These are phyloP conservation scores for Xerus rutilus DNA, from an alignment of 2,797 vertebrate species.

Conservation along the genomic window DNA sequence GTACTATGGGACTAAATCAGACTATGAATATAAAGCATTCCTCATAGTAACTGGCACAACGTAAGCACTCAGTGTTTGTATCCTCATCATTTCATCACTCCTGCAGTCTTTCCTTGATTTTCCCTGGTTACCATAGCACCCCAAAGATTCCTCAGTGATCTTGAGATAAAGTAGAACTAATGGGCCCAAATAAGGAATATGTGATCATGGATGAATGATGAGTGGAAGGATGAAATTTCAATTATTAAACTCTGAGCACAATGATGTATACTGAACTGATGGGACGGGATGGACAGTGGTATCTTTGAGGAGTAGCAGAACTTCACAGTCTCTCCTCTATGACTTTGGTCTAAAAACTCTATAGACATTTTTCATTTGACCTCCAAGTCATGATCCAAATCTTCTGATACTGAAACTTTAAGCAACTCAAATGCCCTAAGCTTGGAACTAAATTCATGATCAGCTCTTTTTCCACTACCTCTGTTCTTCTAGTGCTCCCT, in stretches of 20 bases:
- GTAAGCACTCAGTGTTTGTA: not conserved
- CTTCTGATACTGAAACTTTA: not conserved
- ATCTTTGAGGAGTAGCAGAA: not conserved
- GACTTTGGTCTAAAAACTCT: not conserved
- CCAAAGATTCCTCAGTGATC: not conserved
- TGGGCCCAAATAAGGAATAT: not conserved
- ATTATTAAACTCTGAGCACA: not conserved
- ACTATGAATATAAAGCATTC: not conserved
- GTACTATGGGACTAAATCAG: not conserved
- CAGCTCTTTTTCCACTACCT: not conserved
- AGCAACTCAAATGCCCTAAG: not conserved
- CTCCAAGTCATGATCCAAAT: not conserved
- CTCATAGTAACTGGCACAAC: not conserved
- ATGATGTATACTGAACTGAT: not conserved
- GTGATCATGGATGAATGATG: not conserved
- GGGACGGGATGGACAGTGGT: not conserved
- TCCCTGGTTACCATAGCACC: not conserved
- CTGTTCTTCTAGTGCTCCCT: not conserved
- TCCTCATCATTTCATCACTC: not conserved
- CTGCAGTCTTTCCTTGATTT: not conserved
- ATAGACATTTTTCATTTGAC: conserved; percentile 1
- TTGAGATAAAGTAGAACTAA: not conserved
- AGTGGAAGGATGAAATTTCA: not conserved
- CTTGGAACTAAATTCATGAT: conserved; percentile 21
- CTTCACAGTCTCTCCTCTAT: not conserved